Evolutionary conservation across 92 coral and sea anemone genomes (phyloP), one percentile per base, ranked within the genome.

Genomic region (Plumapathes pennacea): DNA sequence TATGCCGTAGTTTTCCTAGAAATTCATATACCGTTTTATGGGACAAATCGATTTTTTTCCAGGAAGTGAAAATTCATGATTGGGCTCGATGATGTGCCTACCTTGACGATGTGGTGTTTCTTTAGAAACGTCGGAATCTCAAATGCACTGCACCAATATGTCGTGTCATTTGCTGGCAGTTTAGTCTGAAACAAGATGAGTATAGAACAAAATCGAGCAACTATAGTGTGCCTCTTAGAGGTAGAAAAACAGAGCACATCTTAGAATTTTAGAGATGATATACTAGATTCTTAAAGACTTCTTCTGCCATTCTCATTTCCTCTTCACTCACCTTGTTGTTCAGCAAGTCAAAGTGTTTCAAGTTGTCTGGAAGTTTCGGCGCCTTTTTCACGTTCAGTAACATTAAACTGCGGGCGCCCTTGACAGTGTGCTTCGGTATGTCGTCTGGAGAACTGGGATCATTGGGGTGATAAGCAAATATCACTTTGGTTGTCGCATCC

Each of bases 41-140:
- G n/a, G n/a, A n/a, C n/a, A n/a, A n/a, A n/a, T n/a, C n/a, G n/a
- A n/a, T n/a, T n/a, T n/a, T n/a, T n/a, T n/a, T n/a, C n/a, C n/a
- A n/a, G n/a, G n/a, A n/a, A n/a, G n/a, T n/a, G n/a, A n/a, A n/a
- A n/a, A n/a, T n/a, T n/a, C n/a, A n/a, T n/a, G n/a, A n/a, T n/a
- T n/a, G n/a, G n/a, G n/a, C n/a, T n/a, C n/a, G n/a, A n/a, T n/a
- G 29, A 18, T 5, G 18, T 32, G 5, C 20, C 45, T 54, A 74
- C 81, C 81, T 74, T 64, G 18, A 74, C 51, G 18, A 74, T 60
- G 29, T 74, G 81, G 10, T 64, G 63, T 45, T 46, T 55, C 32
- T 38, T 42, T 10, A 28, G 15, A 15, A 62, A 17, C 37, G 36
- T 31, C 15, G 81, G 74, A 30, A 74, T 25, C 51, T 49, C 59